Evolutionary conservation across 1,140 invertebrate species (phyloP).

Genomic region (Metaphire vulgaris): DNA sequence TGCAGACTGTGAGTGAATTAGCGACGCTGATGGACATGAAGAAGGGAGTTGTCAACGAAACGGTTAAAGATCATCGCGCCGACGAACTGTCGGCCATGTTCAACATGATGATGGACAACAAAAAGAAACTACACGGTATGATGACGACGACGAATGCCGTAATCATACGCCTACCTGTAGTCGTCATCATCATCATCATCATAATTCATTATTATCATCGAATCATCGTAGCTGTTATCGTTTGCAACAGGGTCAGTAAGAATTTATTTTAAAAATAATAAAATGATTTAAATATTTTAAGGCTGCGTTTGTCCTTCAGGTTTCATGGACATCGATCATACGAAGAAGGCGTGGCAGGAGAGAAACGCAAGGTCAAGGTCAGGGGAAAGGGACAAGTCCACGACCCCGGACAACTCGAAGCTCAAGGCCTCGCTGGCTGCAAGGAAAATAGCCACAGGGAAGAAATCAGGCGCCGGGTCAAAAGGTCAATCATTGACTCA

Average conservation of each 20-base stretch:
- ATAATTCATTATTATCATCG: background rate
- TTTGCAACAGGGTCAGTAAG: background rate
- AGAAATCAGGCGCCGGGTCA: constrained; percentile 19
- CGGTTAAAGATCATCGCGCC: constrained; percentile 47
- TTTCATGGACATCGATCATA: constrained; percentile 12
- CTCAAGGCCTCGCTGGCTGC: background rate
- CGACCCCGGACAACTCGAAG: constrained; percentile 16
- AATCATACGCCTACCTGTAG: background rate
- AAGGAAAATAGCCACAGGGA: constrained; percentile 3
- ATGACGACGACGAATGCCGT: background rate
- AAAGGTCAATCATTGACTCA: background rate
- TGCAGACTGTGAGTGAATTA: constrained; percentile 30
- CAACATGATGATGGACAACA: constrained; percentile 48
- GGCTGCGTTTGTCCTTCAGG: background rate
- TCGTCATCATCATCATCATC: background rate
- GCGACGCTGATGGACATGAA: constrained; percentile 41
- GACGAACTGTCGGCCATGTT: constrained; percentile 52
- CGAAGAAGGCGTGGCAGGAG: constrained; percentile 17
- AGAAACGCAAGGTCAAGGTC: constrained; percentile 16
- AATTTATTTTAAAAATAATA: background rate
- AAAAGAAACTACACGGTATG: constrained; percentile 33
- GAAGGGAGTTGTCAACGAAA: constrained; percentile 43
- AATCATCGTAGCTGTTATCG: background rate
- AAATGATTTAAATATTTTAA: background rate
- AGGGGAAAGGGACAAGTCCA: constrained; percentile 20